Percentiles rank a stretch among this genome's conserved stretches.
These are phyloP conservation scores for Hydrochoerus hydrochaeris DNA, from an alignment of 2,113 vertebrate genomes.

Conservation along the genomic window DNA sequence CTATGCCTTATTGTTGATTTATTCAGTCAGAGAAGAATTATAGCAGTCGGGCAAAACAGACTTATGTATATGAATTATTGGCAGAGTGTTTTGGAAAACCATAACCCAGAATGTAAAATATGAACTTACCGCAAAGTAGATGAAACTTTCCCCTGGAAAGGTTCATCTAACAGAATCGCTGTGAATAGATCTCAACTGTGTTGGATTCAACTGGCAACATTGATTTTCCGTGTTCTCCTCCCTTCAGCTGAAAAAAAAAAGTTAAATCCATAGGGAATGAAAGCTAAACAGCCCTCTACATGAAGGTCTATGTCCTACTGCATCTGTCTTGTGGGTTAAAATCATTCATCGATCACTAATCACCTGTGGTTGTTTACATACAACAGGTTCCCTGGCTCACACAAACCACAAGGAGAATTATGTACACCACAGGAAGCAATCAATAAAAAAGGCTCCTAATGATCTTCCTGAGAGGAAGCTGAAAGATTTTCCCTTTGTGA, in stretches of 20 bases:
- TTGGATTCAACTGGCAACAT: slow-evolving; percentile 64
- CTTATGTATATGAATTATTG: neutral
- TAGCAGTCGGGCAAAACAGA: neutral
- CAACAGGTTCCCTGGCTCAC: slow-evolving; percentile 75
- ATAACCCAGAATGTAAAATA: neutral
- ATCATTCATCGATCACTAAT: slow-evolving; percentile 86
- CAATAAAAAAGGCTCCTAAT: slow-evolving; percentile 82
- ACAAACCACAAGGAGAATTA: slow-evolving; percentile 80
- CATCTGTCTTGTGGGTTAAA: slow-evolving; percentile 81
- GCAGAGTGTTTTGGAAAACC: neutral
- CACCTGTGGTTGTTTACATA: slow-evolving; percentile 85
- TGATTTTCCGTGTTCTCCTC: slow-evolving; percentile 72
- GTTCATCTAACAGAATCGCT: neutral
- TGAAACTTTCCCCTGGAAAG: slow-evolving; percentile 34
- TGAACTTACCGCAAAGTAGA: neutral
- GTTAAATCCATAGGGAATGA: slow-evolving; percentile 73
- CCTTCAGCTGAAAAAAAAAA: slow-evolving; percentile 65
- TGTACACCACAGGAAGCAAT: slow-evolving; percentile 84
- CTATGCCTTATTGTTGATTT: neutral
- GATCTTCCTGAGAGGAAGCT: slow-evolving; percentile 81
- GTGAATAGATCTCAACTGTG: slow-evolving; percentile 61
- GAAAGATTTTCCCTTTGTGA: slow-evolving; percentile 81
- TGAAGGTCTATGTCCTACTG: slow-evolving; percentile 75
- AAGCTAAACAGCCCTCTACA: slow-evolving; percentile 79
- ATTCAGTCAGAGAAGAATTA: neutral